Conservation (phyloP, 2,888 invertebrate genomes). For the Drosophila nr. fundita region DNA sequence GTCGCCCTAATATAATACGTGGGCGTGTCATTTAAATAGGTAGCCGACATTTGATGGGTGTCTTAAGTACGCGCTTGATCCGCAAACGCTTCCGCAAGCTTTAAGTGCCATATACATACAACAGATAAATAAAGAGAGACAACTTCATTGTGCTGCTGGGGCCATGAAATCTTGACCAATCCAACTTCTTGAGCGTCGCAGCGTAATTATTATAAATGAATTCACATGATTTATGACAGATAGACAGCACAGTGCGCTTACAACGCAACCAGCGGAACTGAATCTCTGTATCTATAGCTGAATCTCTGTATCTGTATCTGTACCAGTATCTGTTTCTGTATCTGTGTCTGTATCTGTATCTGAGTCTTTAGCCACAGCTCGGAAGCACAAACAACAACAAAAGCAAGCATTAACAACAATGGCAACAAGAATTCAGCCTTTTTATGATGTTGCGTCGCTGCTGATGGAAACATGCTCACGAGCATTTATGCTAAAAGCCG, state of each 20-base stretch:
- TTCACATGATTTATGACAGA: conserved; percentile 75
- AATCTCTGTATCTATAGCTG: conserved; percentile 5
- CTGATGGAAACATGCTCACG: conserved; percentile 54
- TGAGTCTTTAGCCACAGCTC: conserved; percentile 29
- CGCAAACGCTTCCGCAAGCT: conserved; percentile 65
- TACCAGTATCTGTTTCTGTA: neutral
- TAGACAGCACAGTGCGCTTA: conserved; percentile 54
- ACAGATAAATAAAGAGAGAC: conserved; percentile 27
- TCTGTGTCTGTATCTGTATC: conserved; percentile 17
- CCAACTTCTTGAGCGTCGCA: conserved; percentile 48
- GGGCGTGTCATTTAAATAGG: conserved; percentile 21
- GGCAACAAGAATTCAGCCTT: conserved; percentile 39
- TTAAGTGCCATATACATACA: conserved; percentile 16
- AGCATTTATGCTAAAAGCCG: conserved; percentile 43
- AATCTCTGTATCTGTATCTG: neutral
- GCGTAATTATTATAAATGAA: conserved; percentile 78
- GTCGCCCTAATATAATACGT: conserved; percentile 17
- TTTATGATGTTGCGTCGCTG: conserved; percentile 53
- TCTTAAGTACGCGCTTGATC: conserved; percentile 31
- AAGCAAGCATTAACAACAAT: conserved; percentile 19
- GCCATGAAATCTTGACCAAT: conserved; percentile 65
- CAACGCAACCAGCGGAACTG: conserved; percentile 67
- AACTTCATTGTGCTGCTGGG: conserved; percentile 69
- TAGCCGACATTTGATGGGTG: conserved; percentile 20
- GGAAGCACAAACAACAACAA: conserved; percentile 52